phyloP scores from a whole-genome alignment of 2,888 invertebrate species.

The Erannis defoliaria region DNA sequence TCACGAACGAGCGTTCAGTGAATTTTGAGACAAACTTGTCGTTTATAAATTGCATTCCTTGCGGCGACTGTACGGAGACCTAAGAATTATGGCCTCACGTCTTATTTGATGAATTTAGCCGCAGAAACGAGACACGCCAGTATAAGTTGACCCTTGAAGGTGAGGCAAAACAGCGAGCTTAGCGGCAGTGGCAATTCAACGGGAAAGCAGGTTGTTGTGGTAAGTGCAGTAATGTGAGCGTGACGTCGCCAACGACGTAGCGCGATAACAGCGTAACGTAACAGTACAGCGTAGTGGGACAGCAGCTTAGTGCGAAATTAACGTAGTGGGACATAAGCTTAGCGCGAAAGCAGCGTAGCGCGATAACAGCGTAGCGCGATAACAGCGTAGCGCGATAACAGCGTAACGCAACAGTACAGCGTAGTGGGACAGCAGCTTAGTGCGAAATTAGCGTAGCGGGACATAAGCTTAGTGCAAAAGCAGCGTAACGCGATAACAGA shows the following conservation, averaged over 20 bases:
- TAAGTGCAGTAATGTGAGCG: too few species aligned
- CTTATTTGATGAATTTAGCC: conserved; percentile 74
- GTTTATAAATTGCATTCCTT: conserved; percentile 78
- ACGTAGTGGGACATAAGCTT: not conserved
- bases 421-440: not conserved
- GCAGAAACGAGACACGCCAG: conserved; percentile 53
- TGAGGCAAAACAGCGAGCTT: not conserved
- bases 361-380: not conserved
- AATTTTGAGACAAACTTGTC: conserved; percentile 74
- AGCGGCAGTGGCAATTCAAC: not conserved
- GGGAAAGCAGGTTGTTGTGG: too few species aligned
- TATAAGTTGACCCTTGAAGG: conserved; percentile 44
- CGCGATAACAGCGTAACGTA: too few species aligned
- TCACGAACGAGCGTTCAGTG: conserved; percentile 64
- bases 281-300: too few species aligned
- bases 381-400: not conserved
- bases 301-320: not conserved
- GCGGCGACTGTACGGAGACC: conserved; percentile 61
- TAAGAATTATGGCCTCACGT: conserved; percentile 74
- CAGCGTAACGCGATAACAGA: not conserved
- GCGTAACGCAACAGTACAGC: not conserved
- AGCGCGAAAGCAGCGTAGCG: not conserved
- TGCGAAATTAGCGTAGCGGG: not conserved
- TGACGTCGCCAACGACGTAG: too few species aligned
- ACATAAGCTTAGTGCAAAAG: not conserved